Conservation (phyloP, 2,888 invertebrate species). For the Drosophila birchii region DNA sequence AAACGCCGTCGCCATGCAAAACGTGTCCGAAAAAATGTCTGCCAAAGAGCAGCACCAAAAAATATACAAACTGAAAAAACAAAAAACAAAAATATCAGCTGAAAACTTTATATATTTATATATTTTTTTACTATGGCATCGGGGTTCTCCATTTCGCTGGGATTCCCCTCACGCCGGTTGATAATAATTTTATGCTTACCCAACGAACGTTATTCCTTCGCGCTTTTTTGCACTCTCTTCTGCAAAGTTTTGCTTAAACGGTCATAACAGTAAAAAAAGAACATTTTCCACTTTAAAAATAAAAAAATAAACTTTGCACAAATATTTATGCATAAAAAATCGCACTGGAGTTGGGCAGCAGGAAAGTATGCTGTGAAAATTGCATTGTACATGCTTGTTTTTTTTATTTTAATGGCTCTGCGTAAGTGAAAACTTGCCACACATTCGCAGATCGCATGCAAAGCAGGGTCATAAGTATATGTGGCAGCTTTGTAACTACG, state of each 20-base stretch:
- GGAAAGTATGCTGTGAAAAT: constrained; percentile 59
- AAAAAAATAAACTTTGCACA: constrained; percentile 32
- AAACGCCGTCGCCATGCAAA: constrained; percentile 69
- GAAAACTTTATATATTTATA: constrained; percentile 70
- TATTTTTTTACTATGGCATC: constrained; percentile 58
- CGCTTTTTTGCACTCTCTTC: constrained; percentile 42
- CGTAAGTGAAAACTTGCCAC: constrained; percentile 68
- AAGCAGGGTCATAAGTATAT: constrained; percentile 35
- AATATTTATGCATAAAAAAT: constrained; percentile 54
- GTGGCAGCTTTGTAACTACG: constrained; percentile 44
- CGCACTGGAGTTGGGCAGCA: constrained; percentile 6
- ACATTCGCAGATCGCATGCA: constrained; percentile 49
- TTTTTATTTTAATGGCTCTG: constrained; percentile 47
- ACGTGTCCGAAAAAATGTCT: constrained; percentile 66
- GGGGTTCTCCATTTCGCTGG: constrained; percentile 29
- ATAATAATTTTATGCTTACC: constrained; percentile 77
- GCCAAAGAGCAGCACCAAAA: constrained; percentile 51
- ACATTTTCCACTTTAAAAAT: constrained; percentile 25
- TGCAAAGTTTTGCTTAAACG: constrained; percentile 75
- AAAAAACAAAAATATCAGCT: constrained; percentile 26
- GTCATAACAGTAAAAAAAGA: constrained; percentile 73
- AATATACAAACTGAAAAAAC: constrained; percentile 14
- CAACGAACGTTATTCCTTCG: constrained; percentile 58
- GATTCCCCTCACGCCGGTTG: constrained; percentile 50
- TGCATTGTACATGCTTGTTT: constrained; percentile 46